Percentiles rank a stretch among this genome's conserved stretches.
Evolutionary conservation across 2,888 invertebrate genomes (phyloP).

Genomic region (Drosophila pseudotakahashii): DNA sequence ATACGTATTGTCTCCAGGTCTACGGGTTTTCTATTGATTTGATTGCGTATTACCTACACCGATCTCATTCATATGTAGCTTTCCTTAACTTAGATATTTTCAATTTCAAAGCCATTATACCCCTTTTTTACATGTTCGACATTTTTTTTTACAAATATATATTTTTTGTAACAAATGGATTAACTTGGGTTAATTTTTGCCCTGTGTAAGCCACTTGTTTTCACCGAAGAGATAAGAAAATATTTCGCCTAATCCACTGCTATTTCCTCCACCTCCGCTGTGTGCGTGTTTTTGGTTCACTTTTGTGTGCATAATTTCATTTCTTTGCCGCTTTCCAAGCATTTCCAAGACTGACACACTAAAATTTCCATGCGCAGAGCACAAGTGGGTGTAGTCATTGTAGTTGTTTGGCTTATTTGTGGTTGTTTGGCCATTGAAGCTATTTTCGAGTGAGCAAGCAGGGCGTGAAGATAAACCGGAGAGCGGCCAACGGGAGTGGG

Average conservation of each 20-base stretch:
- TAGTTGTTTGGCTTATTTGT: constrained; percentile 20
- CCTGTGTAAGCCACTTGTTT: constrained; percentile 4
- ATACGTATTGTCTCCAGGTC: no score
- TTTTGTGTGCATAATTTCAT: constrained; percentile 25
- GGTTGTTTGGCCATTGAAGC: constrained; percentile 26
- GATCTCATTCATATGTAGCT: no score
- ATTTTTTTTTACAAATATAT: no score
- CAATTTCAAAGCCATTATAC: no score
- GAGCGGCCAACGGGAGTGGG: not conserved
- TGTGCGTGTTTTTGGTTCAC: constrained; percentile 12
- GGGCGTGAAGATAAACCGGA: constrained; percentile 57
- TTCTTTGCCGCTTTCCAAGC: constrained; percentile 36
- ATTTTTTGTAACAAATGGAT: no score
- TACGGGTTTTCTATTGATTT: no score
- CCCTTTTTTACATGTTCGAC: no score
- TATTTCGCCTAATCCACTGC: not conserved
- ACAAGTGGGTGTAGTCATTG: constrained; percentile 28
- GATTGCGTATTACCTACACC: no score
- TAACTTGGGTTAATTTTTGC: not conserved
- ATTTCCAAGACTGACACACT: constrained; percentile 55
- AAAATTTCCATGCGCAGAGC: constrained; percentile 57
- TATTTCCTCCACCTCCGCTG: constrained; percentile 9
- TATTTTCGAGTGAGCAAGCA: constrained; percentile 54
- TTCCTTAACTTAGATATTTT: no score
- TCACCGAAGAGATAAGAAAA: not conserved